Evolutionary conservation across 1,140 invertebrate species (phyloP), one percentile per base, ranked within the genome.

Genomic region (Magallana gigas): DNA sequence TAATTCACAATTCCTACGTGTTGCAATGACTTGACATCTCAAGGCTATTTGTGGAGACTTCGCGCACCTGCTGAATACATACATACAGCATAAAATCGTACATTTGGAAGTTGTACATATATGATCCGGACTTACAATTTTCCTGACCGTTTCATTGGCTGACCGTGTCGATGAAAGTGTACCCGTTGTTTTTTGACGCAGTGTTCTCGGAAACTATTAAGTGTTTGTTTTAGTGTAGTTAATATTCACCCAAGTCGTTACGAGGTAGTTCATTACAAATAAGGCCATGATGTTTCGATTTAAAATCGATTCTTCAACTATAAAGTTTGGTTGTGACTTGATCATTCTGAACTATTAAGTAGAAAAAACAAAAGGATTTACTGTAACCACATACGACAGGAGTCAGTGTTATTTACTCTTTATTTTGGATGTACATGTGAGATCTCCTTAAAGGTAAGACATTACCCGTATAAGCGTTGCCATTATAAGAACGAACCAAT

Each of bases 1-100:
- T 76, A 29, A 36, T 29, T 36, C 68, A 8, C 11, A 29, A 29
- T 36, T 12, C 36, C 23, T 76, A 18, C 36, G 68, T 76, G 23
- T 23, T 76, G 68, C 68, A 76, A 76, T 76, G 23, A 76, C 18
- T 29, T 76, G 68, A 76, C 68, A 76, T 76, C 68, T 76, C 68
- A 76, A 76, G 68, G 68, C 68, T 29, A 23, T 29, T 18, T 76
- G 18, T 76, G 68, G 36, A 76, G 12, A 12, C 14, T 29, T 29
- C 6, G 8, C 8, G 23, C 68, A 76, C 68, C 68, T 76, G 68
- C 23, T 76, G 68, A 29, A 76, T 9, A 76, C 7, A 18, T 29
- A 76, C 7, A 18, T 9, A 36, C 23, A 18, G 16, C 5, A 76
- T 29, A 18, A 1, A 48, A 48, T 48, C 36, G 36, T 48, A 48